Base-by-base conservation (phyloP, 1,140 invertebrate species). In the Drosophila carrolli region DNA sequence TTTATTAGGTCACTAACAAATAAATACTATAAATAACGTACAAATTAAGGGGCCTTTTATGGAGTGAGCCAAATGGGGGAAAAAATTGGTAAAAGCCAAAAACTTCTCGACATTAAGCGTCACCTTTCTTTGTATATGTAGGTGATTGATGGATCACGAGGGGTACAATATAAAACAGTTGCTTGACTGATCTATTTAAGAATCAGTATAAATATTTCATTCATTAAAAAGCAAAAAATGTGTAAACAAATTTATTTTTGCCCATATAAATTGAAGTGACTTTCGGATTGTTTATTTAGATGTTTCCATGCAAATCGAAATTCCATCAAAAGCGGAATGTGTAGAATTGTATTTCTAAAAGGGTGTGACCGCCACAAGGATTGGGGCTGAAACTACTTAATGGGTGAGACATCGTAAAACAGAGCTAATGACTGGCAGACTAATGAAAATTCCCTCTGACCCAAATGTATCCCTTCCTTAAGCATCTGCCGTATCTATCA, bases 351-450 rank as follows among this genome's bases (percentile, higher is more conserved):
- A 38, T 55, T 56, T 23, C 38, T 10, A 3, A 8, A 11, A 11
- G 47, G 53, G 16, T 14, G 37, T 50, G 23, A 51, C 13, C 16
- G 38, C 8, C 43, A 55, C 13, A 14, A 35, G 58, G 47, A 46
- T 65, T 47, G 35, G 38, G n/a, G 27, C 8, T 51, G 48, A 5
- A 27, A 82, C 74, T 82, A 75, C 77, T 86, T 81, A 88, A 86
- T 77, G 78, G 51, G 55, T 67, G 44, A 62, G 72, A 62, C 43
- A 57, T 55, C 76, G 57, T 61, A 70, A 71, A 71, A 68, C 37
- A 48, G 11, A 60, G 43, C 66, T 88, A 86, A 86, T 86, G 82
- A 83, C 83, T 88, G 77, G 43, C 83, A 75, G 75, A 82, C 75
- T 82, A 88, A 88, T 85, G 79, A 65, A 84, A 65, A 72, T 67